These are phyloP conservation scores for Oreochromis spilurus DNA, from an alignment of 2,113 vertebrate genomes.

Conservation along the genomic window DNA sequence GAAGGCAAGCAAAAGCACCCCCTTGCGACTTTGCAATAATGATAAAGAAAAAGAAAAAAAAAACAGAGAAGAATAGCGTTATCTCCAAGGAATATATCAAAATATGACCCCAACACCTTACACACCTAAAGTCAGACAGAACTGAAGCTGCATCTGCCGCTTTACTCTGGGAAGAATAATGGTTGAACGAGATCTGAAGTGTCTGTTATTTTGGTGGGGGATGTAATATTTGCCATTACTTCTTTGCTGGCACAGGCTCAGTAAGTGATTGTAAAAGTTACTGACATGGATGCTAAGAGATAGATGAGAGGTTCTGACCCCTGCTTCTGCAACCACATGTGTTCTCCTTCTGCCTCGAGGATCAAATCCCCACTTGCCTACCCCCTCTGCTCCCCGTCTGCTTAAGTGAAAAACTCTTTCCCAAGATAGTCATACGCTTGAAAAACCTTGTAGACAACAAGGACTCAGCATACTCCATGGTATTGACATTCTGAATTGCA, in stretches of 20 bases:
- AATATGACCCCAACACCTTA: constrained; percentile 7
- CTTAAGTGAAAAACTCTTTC: background rate
- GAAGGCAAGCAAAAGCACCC: background rate
- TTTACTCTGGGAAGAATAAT: background rate
- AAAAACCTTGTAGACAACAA: background rate
- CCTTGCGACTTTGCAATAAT: background rate
- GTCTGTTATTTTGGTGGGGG: background rate
- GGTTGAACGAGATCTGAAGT: background rate
- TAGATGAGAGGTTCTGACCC: constrained; percentile 31
- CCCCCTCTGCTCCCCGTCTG: background rate
- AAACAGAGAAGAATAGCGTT: background rate
- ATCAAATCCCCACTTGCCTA: constrained; percentile 11
- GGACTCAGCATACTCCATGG: background rate
- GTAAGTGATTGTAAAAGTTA: constrained; percentile 46
- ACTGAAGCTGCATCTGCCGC: background rate
- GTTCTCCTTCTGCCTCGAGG: constrained; percentile 39
- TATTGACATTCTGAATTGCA: background rate
- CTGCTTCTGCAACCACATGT: constrained; percentile 35
- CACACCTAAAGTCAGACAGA: background rate
- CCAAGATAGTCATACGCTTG: background rate
- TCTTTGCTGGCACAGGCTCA: constrained; percentile 18
- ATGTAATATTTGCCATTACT: background rate
- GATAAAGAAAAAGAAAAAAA: background rate
- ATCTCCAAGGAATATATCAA: constrained; percentile 7
- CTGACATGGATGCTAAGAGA: constrained; percentile 41